phyloP scores from a whole-genome alignment of 2,888 invertebrate genomes.

The Acanthopleura granulata region DNA sequence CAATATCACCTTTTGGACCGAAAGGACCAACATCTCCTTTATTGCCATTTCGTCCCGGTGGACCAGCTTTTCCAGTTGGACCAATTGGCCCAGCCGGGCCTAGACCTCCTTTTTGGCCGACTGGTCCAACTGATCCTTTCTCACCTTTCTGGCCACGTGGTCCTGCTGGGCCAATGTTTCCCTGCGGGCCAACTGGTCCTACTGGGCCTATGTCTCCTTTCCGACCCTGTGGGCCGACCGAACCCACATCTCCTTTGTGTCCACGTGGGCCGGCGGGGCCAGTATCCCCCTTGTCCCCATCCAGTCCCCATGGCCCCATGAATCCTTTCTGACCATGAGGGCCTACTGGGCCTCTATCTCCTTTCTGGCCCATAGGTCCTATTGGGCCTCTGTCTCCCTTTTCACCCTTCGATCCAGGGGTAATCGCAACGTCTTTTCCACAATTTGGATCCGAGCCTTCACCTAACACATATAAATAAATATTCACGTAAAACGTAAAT shows the following conservation, averaged over 20 bases:
- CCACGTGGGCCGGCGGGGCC: not conserved
- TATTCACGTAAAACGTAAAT: too few relatives aligned
- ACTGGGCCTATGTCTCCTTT: too few relatives aligned
- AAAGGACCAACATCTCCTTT: constrained; percentile 78
- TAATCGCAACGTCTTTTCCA: too few relatives aligned
- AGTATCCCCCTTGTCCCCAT: not conserved
- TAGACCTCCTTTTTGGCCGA: constrained; percentile 7
- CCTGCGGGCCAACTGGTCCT: too few relatives aligned
- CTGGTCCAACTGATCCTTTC: too few relatives aligned
- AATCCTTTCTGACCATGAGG: constrained; percentile 21
- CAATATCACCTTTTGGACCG: constrained; percentile 26
- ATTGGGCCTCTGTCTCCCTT: not conserved
- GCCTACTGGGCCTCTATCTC: not conserved
- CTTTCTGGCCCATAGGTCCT: not conserved
- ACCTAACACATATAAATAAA: too few relatives aligned
- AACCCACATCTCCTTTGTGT: too few relatives aligned
- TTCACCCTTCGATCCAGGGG: not conserved
- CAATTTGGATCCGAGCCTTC: too few relatives aligned
- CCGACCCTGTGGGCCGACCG: too few relatives aligned
- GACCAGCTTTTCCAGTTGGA: constrained; percentile 20
- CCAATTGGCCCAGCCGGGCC: too few relatives aligned
- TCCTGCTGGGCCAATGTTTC: too few relatives aligned
- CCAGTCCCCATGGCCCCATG: constrained; percentile 23
- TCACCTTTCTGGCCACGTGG: too few relatives aligned
- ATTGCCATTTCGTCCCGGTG: constrained; percentile 25